Base-by-base conservation (phyloP, 2,113 vertebrate genomes). In the Megaceryle torquata region DNA sequence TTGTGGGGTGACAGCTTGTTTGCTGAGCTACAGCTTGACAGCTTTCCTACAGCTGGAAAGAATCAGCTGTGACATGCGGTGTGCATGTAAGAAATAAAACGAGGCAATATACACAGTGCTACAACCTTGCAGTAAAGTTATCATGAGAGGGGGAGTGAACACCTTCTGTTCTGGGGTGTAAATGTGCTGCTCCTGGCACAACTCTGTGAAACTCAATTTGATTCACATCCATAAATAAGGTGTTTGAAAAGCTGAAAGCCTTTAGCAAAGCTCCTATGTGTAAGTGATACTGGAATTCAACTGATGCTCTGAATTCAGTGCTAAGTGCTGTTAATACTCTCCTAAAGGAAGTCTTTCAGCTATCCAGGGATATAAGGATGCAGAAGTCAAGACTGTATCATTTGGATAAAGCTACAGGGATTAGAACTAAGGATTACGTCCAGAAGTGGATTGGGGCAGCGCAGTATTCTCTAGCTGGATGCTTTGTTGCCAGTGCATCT, bases 211-310 rank as follows among this genome's bases (percentile, higher is more conserved):
- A 92, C 68, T 72, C 82, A 11, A 1, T 82, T 91, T 82, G 33
- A 54, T 87, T 90, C 78, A 64, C 43, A 44, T 76, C 25, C 29
- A 28, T 82, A 71, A 87, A 64, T n/a, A 72, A 37, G 17, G 37
- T 87, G 56, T 89, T 91, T 91, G 94, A 89, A 87, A 93, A 56
- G 57, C 48, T 71, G 82, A 82, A 94, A 89, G 63, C 24, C 54
- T 83, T 59, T 9, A 82, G 41, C 54, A 22, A 71, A 15, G 46
- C 51, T 91, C 25, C n/a, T 87, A 0, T 17, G 31, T 0, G 2
- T 60, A 41, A 43, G 7, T 65, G 39, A n/a, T 50, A 33, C 4
- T 43, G 41, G 44, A 43, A 93, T 51, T 88, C 6, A 51, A 59
- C 81, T 46, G 69, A 76, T 51, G 24, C 29, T 74, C 16, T 61